Evolutionary conservation across 2,113 vertebrate species (phyloP).

Genomic region (Scartelaos histophorus): DNA sequence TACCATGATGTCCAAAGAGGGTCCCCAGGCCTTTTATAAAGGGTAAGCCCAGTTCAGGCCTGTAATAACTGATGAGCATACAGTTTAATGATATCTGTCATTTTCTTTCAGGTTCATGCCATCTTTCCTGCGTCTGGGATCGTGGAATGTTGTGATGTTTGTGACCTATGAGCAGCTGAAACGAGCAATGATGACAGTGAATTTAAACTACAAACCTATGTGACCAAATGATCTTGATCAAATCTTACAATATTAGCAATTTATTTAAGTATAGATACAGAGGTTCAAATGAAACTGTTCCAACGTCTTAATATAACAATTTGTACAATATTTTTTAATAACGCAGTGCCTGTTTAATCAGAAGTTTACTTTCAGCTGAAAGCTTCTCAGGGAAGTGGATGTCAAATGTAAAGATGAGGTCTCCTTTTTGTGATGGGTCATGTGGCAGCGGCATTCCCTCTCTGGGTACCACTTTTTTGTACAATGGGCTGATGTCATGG

Average conservation of each 20-base stretch:
- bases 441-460: constrained; percentile 88
- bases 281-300: neutral
- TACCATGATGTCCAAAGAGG: constrained; percentile 83
- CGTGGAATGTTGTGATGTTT: constrained; percentile 88
- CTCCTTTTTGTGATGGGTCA: constrained; percentile 78
- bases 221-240: constrained; percentile 42
- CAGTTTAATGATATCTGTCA: neutral
- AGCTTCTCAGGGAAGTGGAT: constrained; percentile 85
- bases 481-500: constrained; percentile 79
- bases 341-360: constrained; percentile 79
- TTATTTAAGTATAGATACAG: neutral
- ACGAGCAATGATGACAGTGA: constrained; percentile 75
- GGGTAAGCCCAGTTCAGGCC: constrained; percentile 65
- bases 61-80: neutral
- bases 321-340: constrained; percentile 7
- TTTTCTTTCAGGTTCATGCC: constrained; percentile 77
- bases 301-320: neutral
- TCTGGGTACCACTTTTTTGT: constrained; percentile 83
- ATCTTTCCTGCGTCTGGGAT: constrained; percentile 84
- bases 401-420: constrained; percentile 87
- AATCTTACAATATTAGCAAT: neutral
- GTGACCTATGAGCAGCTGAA: constrained; percentile 85
- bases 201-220: constrained; percentile 53
- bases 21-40: constrained; percentile 83
- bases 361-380: constrained; percentile 76